A percentile compares a stretch with the other conserved stretches of the same genome.
Evolutionary conservation across 2,113 vertebrate genomes (phyloP).

Genomic region (Myocastor coypus): DNA sequence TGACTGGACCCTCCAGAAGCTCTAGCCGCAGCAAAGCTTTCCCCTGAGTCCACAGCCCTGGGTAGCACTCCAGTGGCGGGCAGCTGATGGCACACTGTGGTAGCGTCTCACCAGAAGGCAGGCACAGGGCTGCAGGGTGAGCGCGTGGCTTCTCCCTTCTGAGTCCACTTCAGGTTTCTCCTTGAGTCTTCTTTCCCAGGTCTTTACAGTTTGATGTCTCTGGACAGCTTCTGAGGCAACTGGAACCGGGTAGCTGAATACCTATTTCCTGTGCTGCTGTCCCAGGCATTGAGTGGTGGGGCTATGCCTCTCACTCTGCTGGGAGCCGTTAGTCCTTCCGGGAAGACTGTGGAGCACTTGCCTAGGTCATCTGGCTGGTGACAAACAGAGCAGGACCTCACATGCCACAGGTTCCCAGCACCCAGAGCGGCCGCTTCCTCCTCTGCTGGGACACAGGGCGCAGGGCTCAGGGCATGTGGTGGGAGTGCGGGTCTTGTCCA

Average conservation of each 20-base stretch:
- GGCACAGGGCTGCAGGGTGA: background rate
- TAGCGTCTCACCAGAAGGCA: background rate
- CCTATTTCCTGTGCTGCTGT: background rate
- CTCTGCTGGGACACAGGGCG: background rate
- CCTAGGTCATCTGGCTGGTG: background rate
- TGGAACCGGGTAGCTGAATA: fast-evolving
- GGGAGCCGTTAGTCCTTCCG: background rate
- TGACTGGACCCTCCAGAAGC: background rate
- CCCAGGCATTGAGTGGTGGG: fast-evolving
- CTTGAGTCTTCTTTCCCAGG: background rate
- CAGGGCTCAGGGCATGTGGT: background rate
- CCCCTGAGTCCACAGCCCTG: background rate
- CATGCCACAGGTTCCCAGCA: too few relatives aligned
- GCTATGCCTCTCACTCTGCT: too few relatives aligned
- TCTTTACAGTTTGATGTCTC: background rate
- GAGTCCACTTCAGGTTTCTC: background rate
- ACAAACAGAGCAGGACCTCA: too few relatives aligned
- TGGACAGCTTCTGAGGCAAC: background rate
- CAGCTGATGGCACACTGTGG: background rate
- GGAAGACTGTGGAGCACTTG: background rate
- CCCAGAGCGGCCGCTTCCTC: fast-evolving
- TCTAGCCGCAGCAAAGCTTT: background rate
- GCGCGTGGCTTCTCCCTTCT: background rate
- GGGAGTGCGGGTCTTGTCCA: background rate
- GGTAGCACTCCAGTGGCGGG: background rate